Conservation (phyloP, 1,140 invertebrate species). For the Pseudobourletiella spinata region DNA sequence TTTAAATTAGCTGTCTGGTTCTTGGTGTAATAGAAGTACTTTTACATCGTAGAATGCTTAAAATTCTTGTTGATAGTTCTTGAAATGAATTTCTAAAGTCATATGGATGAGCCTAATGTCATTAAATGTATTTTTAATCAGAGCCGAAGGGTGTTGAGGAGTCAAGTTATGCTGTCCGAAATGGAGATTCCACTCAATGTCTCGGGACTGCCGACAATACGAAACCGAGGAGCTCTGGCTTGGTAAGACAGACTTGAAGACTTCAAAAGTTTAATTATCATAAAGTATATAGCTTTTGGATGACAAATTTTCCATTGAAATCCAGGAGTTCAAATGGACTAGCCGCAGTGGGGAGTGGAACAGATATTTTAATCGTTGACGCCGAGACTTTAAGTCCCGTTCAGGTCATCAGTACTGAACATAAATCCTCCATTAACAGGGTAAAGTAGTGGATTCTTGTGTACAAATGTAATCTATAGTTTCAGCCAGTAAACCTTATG, state of each 20-base stretch:
- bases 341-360: constrained; percentile 18
- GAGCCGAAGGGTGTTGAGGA: no score
- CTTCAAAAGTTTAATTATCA: no score
- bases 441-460: constrained; percentile 1
- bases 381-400: constrained; percentile 5
- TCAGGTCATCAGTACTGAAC: constrained; percentile 11
- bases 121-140: no score
- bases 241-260: constrained; percentile 4
- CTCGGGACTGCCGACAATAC: background rate
- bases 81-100: no score
- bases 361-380: constrained; percentile 29
- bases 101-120: no score
- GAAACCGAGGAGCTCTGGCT: constrained; percentile 12
- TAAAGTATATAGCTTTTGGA: background rate
- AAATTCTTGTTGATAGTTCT: no score
- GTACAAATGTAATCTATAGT: background rate
- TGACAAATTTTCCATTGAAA: no score
- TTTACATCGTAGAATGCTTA: no score
- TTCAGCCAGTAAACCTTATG: no score
- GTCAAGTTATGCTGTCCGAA: no score
- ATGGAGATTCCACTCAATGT: constrained; percentile 1
- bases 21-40: no score
- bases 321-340: constrained; percentile 21
- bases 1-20: no score
- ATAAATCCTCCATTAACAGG: constrained; percentile 15